phyloP scores from a whole-genome alignment of 2,888 invertebrate genomes.

The Apodemia hepburni region DNA sequence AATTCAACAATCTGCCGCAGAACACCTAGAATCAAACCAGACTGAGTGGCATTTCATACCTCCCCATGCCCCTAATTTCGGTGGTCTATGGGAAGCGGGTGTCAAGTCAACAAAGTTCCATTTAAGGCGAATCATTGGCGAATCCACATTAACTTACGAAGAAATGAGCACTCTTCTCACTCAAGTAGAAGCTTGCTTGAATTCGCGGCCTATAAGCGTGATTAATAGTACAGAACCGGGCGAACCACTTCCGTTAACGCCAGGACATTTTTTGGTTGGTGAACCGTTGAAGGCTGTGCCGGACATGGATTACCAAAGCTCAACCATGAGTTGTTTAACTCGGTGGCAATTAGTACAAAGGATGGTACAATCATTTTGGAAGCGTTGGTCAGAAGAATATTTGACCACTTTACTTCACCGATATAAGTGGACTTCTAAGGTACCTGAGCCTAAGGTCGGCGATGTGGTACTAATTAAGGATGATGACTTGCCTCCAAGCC shows the following conservation, averaged over 20 bases:
- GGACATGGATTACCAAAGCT: neutral
- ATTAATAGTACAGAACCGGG: neutral
- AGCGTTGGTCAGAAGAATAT: neutral
- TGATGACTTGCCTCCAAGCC: constrained; percentile 30
- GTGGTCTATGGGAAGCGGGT: constrained; percentile 16
- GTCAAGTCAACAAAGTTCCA: constrained; percentile 18
- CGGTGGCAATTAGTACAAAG: neutral
- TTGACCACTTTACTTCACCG: constrained; percentile 4
- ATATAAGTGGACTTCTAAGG: constrained; percentile 29
- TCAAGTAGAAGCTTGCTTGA: constrained; percentile 30
- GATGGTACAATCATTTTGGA: constrained; percentile 10
- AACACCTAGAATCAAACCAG: neutral
- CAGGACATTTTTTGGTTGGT: neutral
- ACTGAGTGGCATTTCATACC: constrained; percentile 22
- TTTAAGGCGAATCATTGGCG: constrained; percentile 8
- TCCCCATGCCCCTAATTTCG: constrained; percentile 17
- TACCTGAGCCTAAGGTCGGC: constrained; percentile 29
- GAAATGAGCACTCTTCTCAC: constrained; percentile 27
- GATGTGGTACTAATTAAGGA: constrained; percentile 33
- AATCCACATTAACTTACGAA: constrained; percentile 26
- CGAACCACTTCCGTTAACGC: neutral
- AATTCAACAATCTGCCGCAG: neutral
- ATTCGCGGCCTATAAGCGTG: neutral
- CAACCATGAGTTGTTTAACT: neutral
- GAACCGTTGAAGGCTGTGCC: neutral